Conservation (phyloP, 2,113 vertebrate genomes). For the Catharus bicknelli region DNA sequence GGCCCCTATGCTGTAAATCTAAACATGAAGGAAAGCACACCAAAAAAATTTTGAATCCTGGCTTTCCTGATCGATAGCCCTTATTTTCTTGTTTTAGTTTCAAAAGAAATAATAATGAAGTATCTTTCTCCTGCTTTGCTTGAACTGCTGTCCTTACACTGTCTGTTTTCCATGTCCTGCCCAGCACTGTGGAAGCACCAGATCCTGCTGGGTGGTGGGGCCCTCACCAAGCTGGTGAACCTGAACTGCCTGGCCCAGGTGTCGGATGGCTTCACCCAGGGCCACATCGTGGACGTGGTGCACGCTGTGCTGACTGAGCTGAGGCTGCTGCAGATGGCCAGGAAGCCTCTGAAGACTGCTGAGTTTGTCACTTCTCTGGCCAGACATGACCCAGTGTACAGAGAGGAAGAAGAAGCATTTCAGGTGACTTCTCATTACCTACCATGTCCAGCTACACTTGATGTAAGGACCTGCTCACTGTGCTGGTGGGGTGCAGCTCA, state of each 20-base stretch:
- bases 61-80: background rate
- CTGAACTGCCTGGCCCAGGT: conserved; percentile 80
- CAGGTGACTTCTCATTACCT: conserved; percentile 64
- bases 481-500: background rate
- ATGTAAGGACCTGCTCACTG: background rate
- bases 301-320: conserved; percentile 70
- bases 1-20: background rate
- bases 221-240: conserved; percentile 61
- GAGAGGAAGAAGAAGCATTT: conserved; percentile 81
- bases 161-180: background rate
- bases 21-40: background rate
- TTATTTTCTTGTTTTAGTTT: background rate
- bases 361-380: conserved; percentile 78
- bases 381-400: conserved; percentile 77
- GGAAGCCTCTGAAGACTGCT: conserved; percentile 64
- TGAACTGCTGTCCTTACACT: background rate
- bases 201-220: conserved; percentile 65
- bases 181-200: conserved; percentile 81
- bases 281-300: conserved; percentile 65
- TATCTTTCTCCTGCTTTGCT: background rate
- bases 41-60: background rate
- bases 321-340: conserved; percentile 67
- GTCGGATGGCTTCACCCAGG: conserved; percentile 84
- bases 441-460: background rate
- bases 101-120: too few relatives aligned